Evolutionary conservation across 2,797 vertebrate genomes (phyloP).

Genomic region (Hemibagrus guttatus): DNA sequence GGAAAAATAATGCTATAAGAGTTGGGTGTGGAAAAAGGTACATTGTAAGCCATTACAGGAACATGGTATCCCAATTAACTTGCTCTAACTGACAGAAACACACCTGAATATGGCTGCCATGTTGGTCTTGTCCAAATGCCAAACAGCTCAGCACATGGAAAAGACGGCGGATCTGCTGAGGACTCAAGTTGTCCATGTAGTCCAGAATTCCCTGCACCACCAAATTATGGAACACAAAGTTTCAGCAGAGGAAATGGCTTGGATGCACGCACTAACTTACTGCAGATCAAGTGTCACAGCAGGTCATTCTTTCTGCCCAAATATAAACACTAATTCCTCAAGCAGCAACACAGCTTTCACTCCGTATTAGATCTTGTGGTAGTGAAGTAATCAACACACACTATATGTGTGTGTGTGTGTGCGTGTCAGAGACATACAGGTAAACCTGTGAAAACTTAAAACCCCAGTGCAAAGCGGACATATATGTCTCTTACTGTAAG

Average conservation of each 20-base stretch:
- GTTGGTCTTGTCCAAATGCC: conserved; percentile 84
- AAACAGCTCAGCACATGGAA: conserved; percentile 87
- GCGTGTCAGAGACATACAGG: no score
- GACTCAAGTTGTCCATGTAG: conserved; percentile 89
- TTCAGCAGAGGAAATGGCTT: background rate
- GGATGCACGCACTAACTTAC: background rate
- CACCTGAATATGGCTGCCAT: conserved; percentile 90
- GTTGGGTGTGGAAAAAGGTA: background rate
- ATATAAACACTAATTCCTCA: background rate
- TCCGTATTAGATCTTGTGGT: no score
- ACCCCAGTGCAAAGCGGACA: no score
- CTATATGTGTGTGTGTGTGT: background rate
- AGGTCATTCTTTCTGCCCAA: background rate
- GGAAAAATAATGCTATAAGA: background rate
- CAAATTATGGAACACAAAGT: background rate
- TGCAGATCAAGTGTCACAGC: background rate
- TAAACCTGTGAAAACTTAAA: no score
- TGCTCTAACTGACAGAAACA: background rate
- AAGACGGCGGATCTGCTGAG: conserved; percentile 90
- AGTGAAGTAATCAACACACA: background rate
- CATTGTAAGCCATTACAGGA: background rate
- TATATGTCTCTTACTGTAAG: no score
- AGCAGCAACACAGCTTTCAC: background rate
- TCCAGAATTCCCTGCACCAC: conserved; percentile 87
- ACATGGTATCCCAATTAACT: background rate